phyloP scores from a whole-genome alignment of 2,888 invertebrate genomes.

The Spodoptera exigua region DNA sequence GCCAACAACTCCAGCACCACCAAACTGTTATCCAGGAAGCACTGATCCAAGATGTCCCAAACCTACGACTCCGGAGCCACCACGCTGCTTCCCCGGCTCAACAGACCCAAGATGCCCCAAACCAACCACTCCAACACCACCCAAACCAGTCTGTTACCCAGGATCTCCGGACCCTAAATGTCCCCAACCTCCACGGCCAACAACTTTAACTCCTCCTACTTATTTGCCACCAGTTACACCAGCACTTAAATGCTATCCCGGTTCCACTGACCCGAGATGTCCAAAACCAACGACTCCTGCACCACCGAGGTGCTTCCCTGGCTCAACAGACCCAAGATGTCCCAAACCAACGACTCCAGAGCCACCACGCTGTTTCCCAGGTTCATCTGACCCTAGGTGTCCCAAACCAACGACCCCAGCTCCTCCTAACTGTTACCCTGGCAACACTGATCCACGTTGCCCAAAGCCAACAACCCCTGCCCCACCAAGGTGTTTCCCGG shows the following conservation, averaged over 20 bases:
- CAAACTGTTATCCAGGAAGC: constrained; percentile 40
- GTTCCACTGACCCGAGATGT: constrained; percentile 52
- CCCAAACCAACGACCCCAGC: constrained; percentile 61
- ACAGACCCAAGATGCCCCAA: constrained; percentile 60
- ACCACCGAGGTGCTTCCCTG: constrained; percentile 64
- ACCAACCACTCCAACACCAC: constrained; percentile 51
- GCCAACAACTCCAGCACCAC: constrained; percentile 53
- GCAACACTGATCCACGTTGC: constrained; percentile 47
- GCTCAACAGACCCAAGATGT: constrained; percentile 60
- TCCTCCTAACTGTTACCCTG: constrained; percentile 56
- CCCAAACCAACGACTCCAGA: constrained; percentile 59
- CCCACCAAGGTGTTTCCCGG: constrained; percentile 64
- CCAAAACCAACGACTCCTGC: constrained; percentile 59
- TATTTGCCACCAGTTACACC: constrained; percentile 65
- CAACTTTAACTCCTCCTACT: constrained; percentile 54
- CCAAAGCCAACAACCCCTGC: constrained; percentile 56
- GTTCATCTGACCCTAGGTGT: constrained; percentile 62
- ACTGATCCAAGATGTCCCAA: constrained; percentile 50
- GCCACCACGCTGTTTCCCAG: constrained; percentile 67
- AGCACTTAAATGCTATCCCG: constrained; percentile 54
- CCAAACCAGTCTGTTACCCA: constrained; percentile 44
- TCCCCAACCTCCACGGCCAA: constrained; percentile 34
- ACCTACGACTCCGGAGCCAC: constrained; percentile 61
- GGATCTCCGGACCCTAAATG: constrained; percentile 61
- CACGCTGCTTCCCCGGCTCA: constrained; percentile 52